A percentile compares a stretch with the other conserved stretches of the same genome.
Conservation (phyloP, 2,888 invertebrate species). For the Aspidapion aeneum region DNA sequence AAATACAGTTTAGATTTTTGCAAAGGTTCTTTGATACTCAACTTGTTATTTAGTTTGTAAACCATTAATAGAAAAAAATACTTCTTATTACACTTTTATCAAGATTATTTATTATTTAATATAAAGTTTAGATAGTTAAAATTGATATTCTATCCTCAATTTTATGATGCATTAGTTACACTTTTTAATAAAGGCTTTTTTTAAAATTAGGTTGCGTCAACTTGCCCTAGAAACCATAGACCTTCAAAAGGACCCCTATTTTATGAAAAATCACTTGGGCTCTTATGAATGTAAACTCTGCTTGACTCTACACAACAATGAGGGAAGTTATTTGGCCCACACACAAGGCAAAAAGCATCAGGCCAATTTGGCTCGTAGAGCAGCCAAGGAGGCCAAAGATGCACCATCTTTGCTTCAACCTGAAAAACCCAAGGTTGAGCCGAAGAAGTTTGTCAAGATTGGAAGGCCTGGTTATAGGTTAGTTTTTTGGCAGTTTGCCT, state of each 20-base stretch:
- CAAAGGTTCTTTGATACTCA: too few species aligned
- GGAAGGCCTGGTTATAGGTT: constrained; percentile 98
- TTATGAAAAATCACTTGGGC: constrained; percentile 98
- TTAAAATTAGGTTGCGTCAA: constrained; percentile 76
- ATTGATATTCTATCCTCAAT: too few species aligned
- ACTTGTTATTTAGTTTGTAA: too few species aligned
- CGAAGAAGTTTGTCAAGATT: constrained; percentile 99
- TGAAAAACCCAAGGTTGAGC: constrained; percentile 94
- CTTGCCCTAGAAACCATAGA: constrained; percentile 98
- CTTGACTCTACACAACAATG: constrained; percentile 97
- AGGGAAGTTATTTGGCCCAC: constrained; percentile 97
- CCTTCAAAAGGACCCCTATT: constrained; percentile 99
- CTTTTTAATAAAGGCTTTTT: too few species aligned
- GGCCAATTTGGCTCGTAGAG: constrained; percentile 94
- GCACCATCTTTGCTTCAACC: constrained; percentile 92
- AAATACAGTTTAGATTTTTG: too few species aligned
- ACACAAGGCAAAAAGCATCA: constrained; percentile 93
- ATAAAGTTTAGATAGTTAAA: too few species aligned
- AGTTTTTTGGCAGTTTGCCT: too few species aligned
- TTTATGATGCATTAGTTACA: too few species aligned
- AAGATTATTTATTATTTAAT: too few species aligned
- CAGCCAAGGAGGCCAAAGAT: constrained; percentile 98
- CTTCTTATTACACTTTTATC: too few species aligned
- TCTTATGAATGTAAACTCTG: constrained; percentile 99
- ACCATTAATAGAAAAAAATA: too few species aligned